Percentiles rank a stretch among this genome's conserved stretches.
These are phyloP conservation scores for Myiozetetes cayanensis DNA, from an alignment of 2,113 vertebrate species.

Conservation along the genomic window DNA sequence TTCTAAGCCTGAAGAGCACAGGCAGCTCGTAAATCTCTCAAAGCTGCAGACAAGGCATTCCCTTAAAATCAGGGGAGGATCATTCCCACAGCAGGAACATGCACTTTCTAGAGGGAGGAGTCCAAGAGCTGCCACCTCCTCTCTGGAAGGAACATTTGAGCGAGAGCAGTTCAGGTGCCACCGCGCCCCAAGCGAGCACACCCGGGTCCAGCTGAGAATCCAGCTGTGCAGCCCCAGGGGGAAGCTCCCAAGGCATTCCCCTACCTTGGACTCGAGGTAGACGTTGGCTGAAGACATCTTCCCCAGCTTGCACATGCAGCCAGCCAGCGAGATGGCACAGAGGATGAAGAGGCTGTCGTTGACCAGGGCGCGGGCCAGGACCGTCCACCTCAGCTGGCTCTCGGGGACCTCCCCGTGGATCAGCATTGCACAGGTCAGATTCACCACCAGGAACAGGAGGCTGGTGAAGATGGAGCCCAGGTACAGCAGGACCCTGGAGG, in stretches of 20 bases:
- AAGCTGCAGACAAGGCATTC: not conserved
- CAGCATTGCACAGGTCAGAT: conserved; percentile 89
- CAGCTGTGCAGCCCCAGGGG: not conserved
- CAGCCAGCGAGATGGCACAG: conserved; percentile 88
- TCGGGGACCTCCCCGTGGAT: conserved; percentile 79
- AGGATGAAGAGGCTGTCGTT: conserved; percentile 94
- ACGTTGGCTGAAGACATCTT: conserved; percentile 97
- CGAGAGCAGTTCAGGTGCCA: not conserved
- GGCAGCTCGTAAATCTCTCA: not conserved
- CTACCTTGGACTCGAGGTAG: conserved; percentile 97
- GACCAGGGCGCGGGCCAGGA: conserved; percentile 86
- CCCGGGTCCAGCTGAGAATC: not conserved
- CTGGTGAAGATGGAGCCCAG: conserved; percentile 86
- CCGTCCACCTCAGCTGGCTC: conserved; percentile 76
- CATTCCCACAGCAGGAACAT: not conserved
- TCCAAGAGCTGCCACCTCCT: not conserved
- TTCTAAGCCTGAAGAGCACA: not conserved
- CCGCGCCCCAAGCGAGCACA: not conserved
- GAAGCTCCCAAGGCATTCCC: not conserved
- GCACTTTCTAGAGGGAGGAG: not conserved
- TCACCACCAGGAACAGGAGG: conserved; percentile 89
- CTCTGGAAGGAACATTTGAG: not conserved
- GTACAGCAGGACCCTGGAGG: conserved; percentile 83
- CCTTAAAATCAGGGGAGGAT: not conserved
- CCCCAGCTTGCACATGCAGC: conserved; percentile 91